Evolutionary conservation across 2,113 vertebrate species (phyloP).

Genomic region (Cromileptes altivelis): DNA sequence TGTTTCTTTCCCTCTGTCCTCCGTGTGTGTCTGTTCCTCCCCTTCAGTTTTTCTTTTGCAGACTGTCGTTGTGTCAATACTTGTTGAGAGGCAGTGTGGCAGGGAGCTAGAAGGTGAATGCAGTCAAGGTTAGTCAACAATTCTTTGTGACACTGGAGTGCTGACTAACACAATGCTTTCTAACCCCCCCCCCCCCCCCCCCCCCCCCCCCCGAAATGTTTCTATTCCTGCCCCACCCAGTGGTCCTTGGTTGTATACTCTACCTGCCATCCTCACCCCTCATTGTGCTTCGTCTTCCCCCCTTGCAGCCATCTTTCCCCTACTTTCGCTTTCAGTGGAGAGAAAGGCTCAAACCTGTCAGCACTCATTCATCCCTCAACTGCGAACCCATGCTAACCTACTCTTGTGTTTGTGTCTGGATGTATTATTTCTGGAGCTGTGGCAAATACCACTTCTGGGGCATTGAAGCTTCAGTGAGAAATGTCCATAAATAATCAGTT

Average conservation of each 20-base stretch:
- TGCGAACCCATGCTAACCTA: constrained; percentile 40
- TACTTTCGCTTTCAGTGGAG: constrained; percentile 14
- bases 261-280: constrained; percentile 32
- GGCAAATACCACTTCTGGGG: too few species aligned
- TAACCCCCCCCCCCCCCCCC: constrained; percentile 1
- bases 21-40: constrained; percentile 65
- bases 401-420: constrained; percentile 30
- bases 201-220: not conserved
- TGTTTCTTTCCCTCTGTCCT: constrained; percentile 59
- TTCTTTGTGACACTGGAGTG: constrained; percentile 57
- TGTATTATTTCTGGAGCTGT: constrained; percentile 4
- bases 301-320: constrained; percentile 21
- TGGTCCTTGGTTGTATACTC: constrained; percentile 49
- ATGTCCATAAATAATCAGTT: too few species aligned
- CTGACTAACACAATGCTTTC: constrained; percentile 53
- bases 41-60: constrained; percentile 73
- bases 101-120: constrained; percentile 80
- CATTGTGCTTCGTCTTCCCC: constrained; percentile 10
- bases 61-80: constrained; percentile 82
- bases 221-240: constrained; percentile 29
- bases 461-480: too few species aligned
- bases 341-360: constrained; percentile 33
- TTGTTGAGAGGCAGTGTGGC: constrained; percentile 79
- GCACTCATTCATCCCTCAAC: constrained; percentile 35
- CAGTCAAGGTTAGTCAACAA: constrained; percentile 83